These are phyloP conservation scores for Larimichthys crocea DNA, from an alignment of 2,113 vertebrate genomes.

Conservation along the genomic window DNA sequence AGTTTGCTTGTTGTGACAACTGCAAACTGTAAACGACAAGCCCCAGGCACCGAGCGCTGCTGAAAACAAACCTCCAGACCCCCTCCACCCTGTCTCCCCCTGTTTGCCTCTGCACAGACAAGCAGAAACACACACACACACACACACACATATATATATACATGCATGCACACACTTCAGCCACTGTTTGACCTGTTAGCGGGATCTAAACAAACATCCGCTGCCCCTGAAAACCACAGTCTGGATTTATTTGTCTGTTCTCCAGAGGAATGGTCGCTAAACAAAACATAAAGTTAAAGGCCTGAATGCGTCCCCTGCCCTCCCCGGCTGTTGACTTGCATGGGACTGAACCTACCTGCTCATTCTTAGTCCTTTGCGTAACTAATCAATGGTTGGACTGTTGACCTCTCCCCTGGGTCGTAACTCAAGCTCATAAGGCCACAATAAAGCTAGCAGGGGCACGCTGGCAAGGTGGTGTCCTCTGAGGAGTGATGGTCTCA, in stretches of 20 bases:
- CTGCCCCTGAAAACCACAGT: constrained; percentile 35
- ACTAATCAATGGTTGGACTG: constrained; percentile 75
- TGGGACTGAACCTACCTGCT: constrained; percentile 57
- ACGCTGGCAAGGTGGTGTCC: constrained; percentile 60
- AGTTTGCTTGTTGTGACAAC: constrained; percentile 72
- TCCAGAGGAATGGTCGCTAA: constrained; percentile 52
- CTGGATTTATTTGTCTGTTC: constrained; percentile 52
- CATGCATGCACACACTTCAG: constrained; percentile 31
- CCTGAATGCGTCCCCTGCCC: constrained; percentile 14
- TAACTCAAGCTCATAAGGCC: constrained; percentile 77
- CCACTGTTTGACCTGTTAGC: constrained; percentile 66
- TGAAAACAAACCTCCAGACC: constrained; percentile 61
- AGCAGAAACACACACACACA: constrained; percentile 33
- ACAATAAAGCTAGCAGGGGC: constrained; percentile 70
- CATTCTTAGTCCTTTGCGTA: constrained; percentile 51
- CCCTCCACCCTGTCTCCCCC: not conserved
- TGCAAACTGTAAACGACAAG: constrained; percentile 58
- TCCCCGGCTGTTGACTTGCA: constrained; percentile 31
- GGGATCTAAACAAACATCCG: constrained; percentile 73
- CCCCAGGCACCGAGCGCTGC: constrained; percentile 42
- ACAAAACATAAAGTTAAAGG: constrained; percentile 49
- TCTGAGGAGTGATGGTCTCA: constrained; percentile 61
- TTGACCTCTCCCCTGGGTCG: constrained; percentile 77
- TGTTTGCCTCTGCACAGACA: constrained; percentile 44
- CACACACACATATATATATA: not conserved